Base-by-base conservation (phyloP, 1,140 invertebrate genomes). In the Drosophila pruinosa region DNA sequence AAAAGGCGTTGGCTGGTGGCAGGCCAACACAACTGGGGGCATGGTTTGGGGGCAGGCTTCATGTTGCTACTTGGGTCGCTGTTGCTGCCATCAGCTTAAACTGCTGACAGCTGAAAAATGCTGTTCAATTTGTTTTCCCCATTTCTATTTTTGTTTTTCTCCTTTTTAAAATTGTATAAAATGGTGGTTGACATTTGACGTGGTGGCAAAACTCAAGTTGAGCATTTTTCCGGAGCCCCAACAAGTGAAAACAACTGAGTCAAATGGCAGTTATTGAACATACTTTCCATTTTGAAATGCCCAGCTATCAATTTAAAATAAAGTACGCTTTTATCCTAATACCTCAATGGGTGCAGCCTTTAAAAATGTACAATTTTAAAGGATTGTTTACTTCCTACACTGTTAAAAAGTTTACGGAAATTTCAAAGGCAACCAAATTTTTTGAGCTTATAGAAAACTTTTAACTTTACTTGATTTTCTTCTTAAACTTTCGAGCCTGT, bases 101-200 rank as follows among this genome's bases (percentile, higher is more conserved):
- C 79, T 78, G 78, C 81, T 82, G 75, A 78, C 79, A 78, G 79
- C 64, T 83, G 62, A 83, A 68, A 83, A 83, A 83, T 82, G 79
- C 64, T 61, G 75, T 70, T 57, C 58, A 41, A 73, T 65, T 68
- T 72, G 71, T 67, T 64, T 39, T 31, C 43, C 19, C 6, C 43
- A 56, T 47, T 72, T 57, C 52, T 24, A 34, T 73, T 56, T 58
- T 52, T 57, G 21, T 21, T 62, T 57, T 39, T 21, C 0, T 5
- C 48, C 62, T 63, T 74, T 78, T 82, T 74, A 69, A 82, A 78
- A 76, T 70, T 58, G 39, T 68, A 74, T 82, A 74, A 82, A 82
- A 78, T 75, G 64, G 64, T 61, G 63, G 63, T 78, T 82, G 78
- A 82, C 78, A 78, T 70, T 78, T 81, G 78, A 81, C 59, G 43